Conservation (phyloP, 2,113 vertebrate genomes). For the Oostethus manadensis region DNA sequence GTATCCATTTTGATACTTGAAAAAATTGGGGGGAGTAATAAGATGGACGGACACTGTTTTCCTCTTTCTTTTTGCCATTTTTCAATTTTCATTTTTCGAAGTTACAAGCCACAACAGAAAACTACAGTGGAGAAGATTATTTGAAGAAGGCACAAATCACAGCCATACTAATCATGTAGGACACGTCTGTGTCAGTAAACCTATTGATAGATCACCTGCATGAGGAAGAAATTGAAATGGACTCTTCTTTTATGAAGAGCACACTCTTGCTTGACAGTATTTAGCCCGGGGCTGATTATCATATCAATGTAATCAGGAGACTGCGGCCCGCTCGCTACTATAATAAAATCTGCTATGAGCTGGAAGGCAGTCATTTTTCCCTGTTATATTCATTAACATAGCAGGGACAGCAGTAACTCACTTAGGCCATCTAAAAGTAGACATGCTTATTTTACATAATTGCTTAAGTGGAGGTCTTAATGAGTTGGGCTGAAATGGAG, state of each 20-base stretch:
- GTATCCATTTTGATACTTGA: conserved; percentile 28
- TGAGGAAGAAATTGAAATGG: conserved; percentile 35
- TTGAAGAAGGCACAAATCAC: conserved; percentile 44
- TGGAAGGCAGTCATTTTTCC: conserved; percentile 48
- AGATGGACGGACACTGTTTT: conserved; percentile 40
- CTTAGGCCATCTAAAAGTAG: conserved; percentile 63
- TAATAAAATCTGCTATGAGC: conserved; percentile 65
- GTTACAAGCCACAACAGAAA: conserved; percentile 30
- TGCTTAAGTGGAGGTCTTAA: conserved; percentile 56
- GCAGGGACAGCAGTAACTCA: conserved; percentile 55
- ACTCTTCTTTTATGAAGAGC: conserved; percentile 21
- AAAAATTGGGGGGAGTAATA: conserved; percentile 14
- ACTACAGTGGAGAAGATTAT: conserved; percentile 5
- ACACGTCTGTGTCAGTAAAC: conserved; percentile 37
- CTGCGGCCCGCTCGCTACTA: conserved; percentile 35
- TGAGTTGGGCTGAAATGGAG: conserved; percentile 40
- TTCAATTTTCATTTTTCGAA: conserved; percentile 47
- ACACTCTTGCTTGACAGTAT: conserved; percentile 26
- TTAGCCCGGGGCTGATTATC: conserved; percentile 40
- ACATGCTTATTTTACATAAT: conserved; percentile 64
- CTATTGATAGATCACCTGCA: conserved; percentile 37
- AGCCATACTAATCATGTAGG: conserved; percentile 16
- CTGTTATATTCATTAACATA: conserved; percentile 67
- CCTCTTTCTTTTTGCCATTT: conserved; percentile 32
- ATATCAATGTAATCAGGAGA: conserved; percentile 55